A percentile compares a stretch with the other conserved stretches of the same genome.
These are phyloP conservation scores for Sorex maritimensis DNA, from an alignment of 2,797 vertebrate genomes.

Conservation along the genomic window DNA sequence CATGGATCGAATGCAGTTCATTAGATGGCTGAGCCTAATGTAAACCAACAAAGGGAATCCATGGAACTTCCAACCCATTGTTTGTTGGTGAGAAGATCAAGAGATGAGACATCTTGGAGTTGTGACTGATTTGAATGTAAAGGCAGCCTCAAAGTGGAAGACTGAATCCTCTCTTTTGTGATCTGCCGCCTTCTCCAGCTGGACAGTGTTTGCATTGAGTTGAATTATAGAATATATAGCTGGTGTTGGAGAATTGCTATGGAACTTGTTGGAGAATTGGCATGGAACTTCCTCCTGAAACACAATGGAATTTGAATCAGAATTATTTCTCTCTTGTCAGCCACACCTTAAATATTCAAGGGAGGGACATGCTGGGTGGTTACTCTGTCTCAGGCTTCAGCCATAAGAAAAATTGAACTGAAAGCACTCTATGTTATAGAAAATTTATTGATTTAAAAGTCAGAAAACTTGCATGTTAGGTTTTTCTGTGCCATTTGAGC, in stretches of 20 bases:
- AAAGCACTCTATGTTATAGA: neutral
- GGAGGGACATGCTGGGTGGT: neutral
- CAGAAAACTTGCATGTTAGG: conserved; percentile 3
- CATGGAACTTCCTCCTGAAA: neutral
- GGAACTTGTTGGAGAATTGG: neutral
- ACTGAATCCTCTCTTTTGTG: neutral
- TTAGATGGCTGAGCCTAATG: neutral
- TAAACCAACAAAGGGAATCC: neutral
- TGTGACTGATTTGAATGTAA: neutral
- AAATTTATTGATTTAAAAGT: neutral
- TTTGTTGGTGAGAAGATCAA: neutral
- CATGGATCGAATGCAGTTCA: neutral
- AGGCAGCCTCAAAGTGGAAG: neutral
- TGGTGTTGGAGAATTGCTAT: neutral
- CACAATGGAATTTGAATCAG: neutral
- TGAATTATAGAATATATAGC: neutral
- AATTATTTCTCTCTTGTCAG: neutral
- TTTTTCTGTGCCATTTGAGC: neutral
- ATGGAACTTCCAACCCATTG: neutral
- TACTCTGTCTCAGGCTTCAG: neutral
- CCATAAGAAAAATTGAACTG: neutral
- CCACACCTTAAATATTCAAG: neutral
- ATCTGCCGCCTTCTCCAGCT: neutral
- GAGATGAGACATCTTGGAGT: neutral
- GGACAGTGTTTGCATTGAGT: neutral